These are phyloP conservation scores for Diuraphis noxia DNA, from an alignment of 1,140 invertebrate species.

Conservation along the genomic window DNA sequence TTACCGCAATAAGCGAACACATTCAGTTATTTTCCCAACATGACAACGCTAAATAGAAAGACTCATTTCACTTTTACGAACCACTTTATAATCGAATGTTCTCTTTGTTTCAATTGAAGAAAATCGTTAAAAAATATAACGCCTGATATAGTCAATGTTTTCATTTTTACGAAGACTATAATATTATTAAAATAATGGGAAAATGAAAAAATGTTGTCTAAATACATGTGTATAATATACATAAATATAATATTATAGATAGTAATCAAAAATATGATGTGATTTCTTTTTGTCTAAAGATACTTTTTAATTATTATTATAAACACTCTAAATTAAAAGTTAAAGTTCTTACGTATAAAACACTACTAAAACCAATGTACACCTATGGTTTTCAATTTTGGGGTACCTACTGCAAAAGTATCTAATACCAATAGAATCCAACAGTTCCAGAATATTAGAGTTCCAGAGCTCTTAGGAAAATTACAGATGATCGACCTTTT, in stretches of 20 bases:
- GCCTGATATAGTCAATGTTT: neutral
- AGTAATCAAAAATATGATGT: too few species aligned
- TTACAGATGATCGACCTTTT: too few species aligned
- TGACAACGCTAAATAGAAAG: neutral
- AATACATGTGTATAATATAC: neutral
- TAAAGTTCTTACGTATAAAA: too few species aligned
- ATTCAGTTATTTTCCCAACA: neutral
- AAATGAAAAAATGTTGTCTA: neutral
- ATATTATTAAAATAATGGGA: neutral
- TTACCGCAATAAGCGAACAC: neutral
- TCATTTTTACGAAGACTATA: neutral
- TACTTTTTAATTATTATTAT: too few species aligned
- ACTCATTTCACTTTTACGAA: neutral
- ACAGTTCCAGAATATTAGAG: too few species aligned
- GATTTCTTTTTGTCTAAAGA: too few species aligned
- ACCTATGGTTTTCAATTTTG: too few species aligned
- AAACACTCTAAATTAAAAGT: too few species aligned
- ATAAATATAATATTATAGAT: neutral
- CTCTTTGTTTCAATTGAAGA: neutral
- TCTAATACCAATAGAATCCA: too few species aligned
- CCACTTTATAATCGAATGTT: neutral
- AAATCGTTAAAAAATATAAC: neutral
- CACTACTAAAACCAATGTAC: too few species aligned
- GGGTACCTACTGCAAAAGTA: too few species aligned
- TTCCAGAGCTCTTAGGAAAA: too few species aligned